A percentile compares a stretch with the other conserved stretches of the same genome.
Conservation (phyloP, 2,888 invertebrate species). For the Limnephilus auricula region DNA sequence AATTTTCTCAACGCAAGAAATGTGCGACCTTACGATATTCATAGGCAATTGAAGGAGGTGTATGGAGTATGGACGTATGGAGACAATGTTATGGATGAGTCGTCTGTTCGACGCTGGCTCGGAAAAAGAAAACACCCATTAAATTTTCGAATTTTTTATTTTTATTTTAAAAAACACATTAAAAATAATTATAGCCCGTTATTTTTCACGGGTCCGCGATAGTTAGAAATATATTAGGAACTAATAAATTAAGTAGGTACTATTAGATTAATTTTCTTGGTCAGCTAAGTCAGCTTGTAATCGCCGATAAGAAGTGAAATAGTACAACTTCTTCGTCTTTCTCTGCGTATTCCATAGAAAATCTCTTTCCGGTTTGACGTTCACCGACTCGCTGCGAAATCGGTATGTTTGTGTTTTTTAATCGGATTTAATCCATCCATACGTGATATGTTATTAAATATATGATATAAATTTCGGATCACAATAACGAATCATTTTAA, state of each 20-base stretch:
- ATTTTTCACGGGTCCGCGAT: too few species aligned
- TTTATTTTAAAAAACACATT: too few species aligned
- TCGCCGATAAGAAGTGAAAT: neutral
- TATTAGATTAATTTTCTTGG: neutral
- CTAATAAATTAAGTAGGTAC: neutral
- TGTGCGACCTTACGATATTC: too few species aligned
- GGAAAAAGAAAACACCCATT: too few species aligned
- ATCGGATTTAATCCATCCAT: conserved; percentile 71
- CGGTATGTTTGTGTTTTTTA: conserved; percentile 70
- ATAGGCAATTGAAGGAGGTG: too few species aligned
- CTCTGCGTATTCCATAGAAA: neutral
- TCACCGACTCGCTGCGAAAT: conserved; percentile 69
- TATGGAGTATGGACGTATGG: too few species aligned
- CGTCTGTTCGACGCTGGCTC: too few species aligned
- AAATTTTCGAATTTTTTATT: too few species aligned
- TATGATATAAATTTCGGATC: conserved; percentile 63
- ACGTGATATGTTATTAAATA: conserved; percentile 55
- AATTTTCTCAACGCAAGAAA: too few species aligned
- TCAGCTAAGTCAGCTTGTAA: neutral
- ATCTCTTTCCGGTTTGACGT: conserved; percentile 61
- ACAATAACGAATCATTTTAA: neutral
- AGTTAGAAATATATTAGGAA: neutral
- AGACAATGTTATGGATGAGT: too few species aligned
- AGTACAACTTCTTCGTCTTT: neutral
- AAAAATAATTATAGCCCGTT: too few species aligned